Evolutionary conservation across 2,113 vertebrate species (phyloP), one percentile per base, ranked within the genome.

Genomic region (Cromileptes altivelis): DNA sequence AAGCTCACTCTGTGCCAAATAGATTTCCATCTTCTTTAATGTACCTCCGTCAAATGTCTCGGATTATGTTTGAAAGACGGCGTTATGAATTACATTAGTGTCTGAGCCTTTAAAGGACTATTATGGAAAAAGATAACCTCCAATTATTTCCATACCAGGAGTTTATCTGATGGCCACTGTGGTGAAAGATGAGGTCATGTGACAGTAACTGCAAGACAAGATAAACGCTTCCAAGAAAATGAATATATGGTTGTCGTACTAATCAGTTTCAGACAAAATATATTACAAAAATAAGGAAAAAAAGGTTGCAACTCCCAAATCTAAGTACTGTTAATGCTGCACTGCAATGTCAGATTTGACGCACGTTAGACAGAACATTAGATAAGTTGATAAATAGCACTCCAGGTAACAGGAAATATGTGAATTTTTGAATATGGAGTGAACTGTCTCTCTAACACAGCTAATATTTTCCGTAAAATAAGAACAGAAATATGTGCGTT

Each of bases 141-240:
- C 4, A 6, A 53, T 53, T 53, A 78, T 49, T 78, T 78, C 27
- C 75, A 73, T 50, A 58, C 17, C 33, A 70, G 64, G 56, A 21
- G 65, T 40, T 57, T 63, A 70, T 77, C 58, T 57, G 72, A 70
- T 49, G 40, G 15, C 1, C 12, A 11, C 33, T 56, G 65, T 47
- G 19, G 49, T 57, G 27, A 58, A 57, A 27, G 27, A 4, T 9
- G 23, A 37, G 70, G 60, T 71, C 65, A 70, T 45, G 30, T 18
- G 60, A 81, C 37, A 67, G 25, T 6, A 47, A 64, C 55, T 27
- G 21, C 7, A 56, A 61, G n/a, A 52, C 17, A 15, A 77, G 78
- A 71, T 76, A 71, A 85, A 70, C 6, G 0, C 8, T 64, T 71
- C 19, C 57, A 52, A 69, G 55, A 62, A 81, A 78, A 49, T 49